phyloP scores from a whole-genome alignment of 92 coral and sea anemone genomes.

The Pocillopora meandrina region DNA sequence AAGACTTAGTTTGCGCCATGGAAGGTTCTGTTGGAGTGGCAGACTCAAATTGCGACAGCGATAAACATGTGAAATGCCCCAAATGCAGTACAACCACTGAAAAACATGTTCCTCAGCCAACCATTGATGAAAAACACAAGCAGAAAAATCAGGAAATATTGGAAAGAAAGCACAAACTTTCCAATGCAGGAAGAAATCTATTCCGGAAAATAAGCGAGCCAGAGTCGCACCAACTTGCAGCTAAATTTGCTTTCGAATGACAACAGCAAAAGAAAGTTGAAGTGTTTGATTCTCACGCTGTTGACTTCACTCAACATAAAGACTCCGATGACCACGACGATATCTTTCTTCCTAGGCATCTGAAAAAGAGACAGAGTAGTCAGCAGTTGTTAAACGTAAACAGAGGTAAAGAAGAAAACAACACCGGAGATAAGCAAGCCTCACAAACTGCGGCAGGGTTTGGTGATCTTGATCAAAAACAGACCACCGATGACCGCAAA shows the following conservation, averaged over 20 bases:
- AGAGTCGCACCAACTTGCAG: slow-evolving; percentile 3
- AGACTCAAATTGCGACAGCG: slow-evolving; percentile 5
- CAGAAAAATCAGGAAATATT: slow-evolving; percentile 21
- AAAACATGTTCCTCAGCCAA: slow-evolving; percentile 9
- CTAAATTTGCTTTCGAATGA: slow-evolving; percentile 31
- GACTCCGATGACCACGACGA: slow-evolving; percentile 13
- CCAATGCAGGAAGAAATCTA: slow-evolving; percentile 7
- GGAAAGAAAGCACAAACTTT: slow-evolving; percentile 2
- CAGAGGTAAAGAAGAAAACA: not conserved
- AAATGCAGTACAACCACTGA: not conserved
- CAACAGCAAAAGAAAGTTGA: slow-evolving; percentile 49
- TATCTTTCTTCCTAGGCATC: slow-evolving; percentile 25
- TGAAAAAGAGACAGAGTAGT: slow-evolving; percentile 22
- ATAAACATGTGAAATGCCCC: slow-evolving; percentile 1
- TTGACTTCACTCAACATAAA: slow-evolving; percentile 40
- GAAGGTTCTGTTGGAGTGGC: not conserved
- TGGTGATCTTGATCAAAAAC: not conserved
- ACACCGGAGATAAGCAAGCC: not conserved
- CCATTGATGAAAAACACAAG: slow-evolving; percentile 21
- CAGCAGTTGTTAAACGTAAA: slow-evolving; percentile 17
- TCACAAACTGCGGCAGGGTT: not conserved
- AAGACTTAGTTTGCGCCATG: not conserved
- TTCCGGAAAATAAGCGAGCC: not conserved
- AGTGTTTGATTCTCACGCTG: slow-evolving; percentile 75
- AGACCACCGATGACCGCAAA: not conserved